Conservation (phyloP, 1,140 invertebrate genomes). For the Drosophila auraria region DNA sequence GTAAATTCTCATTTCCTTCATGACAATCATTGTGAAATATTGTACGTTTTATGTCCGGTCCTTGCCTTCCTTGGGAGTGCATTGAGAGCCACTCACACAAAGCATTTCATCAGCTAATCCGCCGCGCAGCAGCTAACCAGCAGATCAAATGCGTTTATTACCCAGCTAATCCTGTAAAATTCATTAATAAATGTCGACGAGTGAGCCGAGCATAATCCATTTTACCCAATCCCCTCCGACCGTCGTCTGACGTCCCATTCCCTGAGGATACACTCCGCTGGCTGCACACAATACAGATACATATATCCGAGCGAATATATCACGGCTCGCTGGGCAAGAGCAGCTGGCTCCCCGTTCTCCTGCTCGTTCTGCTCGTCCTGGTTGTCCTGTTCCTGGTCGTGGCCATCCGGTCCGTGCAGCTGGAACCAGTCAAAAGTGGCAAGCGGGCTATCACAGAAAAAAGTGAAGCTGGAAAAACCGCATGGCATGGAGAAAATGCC, state of each 20-base stretch:
- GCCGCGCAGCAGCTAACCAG: conserved; percentile 23
- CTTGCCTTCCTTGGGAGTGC: conserved; percentile 1
- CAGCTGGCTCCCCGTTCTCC: conserved; percentile 48
- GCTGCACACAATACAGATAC: conserved; percentile 73
- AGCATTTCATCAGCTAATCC: conserved; percentile 54
- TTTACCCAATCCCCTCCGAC: conserved; percentile 47
- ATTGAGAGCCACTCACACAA: conserved; percentile 23
- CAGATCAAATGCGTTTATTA: conserved; percentile 71
- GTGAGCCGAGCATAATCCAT: conserved; percentile 69
- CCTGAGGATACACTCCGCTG: conserved; percentile 46
- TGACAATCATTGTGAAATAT: conserved; percentile 23
- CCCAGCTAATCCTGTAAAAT: conserved; percentile 69
- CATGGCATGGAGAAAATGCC: conserved; percentile 66
- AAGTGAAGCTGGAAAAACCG: conserved; percentile 47
- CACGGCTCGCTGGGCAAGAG: conserved; percentile 68
- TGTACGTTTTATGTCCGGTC: not conserved
- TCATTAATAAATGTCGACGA: conserved; percentile 80
- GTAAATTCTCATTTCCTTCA: conserved; percentile 17
- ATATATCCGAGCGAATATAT: conserved; percentile 57
- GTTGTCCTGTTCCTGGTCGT: conserved; percentile 13
- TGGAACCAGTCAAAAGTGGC: conserved; percentile 53
- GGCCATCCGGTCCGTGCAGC: conserved; percentile 41
- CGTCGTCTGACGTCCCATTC: not conserved
- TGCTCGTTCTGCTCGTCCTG: conserved; percentile 16
- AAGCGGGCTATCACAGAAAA: conserved; percentile 15